Percentiles rank a stretch among this genome's conserved stretches.
Evolutionary conservation across 2,113 vertebrate species (phyloP).

Genomic region (Cardinalis cardinalis): DNA sequence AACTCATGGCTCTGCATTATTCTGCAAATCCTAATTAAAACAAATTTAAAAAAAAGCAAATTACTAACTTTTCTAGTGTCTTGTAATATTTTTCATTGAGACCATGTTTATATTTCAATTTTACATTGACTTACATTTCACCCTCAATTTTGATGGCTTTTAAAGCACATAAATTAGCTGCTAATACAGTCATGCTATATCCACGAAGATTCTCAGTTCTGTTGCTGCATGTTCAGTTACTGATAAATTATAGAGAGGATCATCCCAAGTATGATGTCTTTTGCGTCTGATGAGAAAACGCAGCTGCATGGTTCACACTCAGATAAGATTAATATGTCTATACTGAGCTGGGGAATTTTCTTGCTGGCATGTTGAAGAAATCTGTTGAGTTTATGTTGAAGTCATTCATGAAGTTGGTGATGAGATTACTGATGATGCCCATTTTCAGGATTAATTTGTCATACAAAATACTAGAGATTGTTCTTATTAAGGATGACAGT

Average conservation of each 20-base stretch:
- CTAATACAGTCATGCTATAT: background rate
- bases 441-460: background rate
- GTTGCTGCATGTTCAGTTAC: background rate
- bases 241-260: conserved; percentile 1
- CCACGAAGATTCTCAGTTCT: background rate
- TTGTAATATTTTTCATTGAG: background rate
- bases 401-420: background rate
- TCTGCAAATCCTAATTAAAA: background rate
- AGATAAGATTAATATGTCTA: background rate
- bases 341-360: background rate
- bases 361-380: background rate
- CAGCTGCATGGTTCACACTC: background rate
- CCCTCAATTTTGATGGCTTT: background rate
- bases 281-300: conserved; percentile 9
- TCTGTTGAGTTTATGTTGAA: background rate
- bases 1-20: background rate
- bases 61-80: background rate
- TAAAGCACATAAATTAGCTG: background rate
- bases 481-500: conserved; percentile 4
- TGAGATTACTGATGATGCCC: background rate
- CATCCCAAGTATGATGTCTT: conserved; percentile 3
- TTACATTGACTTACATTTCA: background rate
- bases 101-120: background rate
- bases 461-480: background rate
- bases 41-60: background rate